Evolutionary conservation across 1,140 invertebrate genomes (phyloP).

Genomic region (Agrilus planipennis): DNA sequence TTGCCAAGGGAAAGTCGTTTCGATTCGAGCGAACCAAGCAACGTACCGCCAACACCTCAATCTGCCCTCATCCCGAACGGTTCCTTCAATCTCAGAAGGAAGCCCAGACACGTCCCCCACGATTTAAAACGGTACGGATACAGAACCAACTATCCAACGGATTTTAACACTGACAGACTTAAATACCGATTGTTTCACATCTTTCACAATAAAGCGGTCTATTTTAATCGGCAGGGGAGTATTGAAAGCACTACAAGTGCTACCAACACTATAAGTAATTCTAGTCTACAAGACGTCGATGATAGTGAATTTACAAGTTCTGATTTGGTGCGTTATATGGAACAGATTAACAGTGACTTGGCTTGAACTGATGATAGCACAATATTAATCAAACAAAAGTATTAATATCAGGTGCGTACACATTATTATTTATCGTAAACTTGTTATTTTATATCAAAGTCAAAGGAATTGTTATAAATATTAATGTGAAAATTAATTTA

Average conservation of each 20-base stretch:
- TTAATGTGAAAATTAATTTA: no score
- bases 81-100: slow-evolving; percentile 1
- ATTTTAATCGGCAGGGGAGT: slow-evolving; percentile 23
- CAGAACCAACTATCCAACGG: neutral
- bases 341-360: slow-evolving; percentile 43
- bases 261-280: slow-evolving; percentile 53
- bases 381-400: no score
- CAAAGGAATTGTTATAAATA: no score
- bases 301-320: slow-evolving; percentile 50
- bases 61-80: no score
- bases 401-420: no score
- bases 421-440: no score
- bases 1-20: no score
- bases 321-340: slow-evolving; percentile 51
- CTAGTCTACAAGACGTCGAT: slow-evolving; percentile 54
- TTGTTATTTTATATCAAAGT: no score
- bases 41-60: no score
- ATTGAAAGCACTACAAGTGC: slow-evolving; percentile 27
- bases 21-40: no score
- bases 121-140: neutral
- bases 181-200: no score
- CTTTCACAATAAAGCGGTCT: neutral
- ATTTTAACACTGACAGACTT: slow-evolving; percentile 1
- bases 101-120: neutral
- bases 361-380: no score